These are phyloP conservation scores for Cerceris ruficornis DNA, from an alignment of 2,888 invertebrate genomes.

Conservation along the genomic window DNA sequence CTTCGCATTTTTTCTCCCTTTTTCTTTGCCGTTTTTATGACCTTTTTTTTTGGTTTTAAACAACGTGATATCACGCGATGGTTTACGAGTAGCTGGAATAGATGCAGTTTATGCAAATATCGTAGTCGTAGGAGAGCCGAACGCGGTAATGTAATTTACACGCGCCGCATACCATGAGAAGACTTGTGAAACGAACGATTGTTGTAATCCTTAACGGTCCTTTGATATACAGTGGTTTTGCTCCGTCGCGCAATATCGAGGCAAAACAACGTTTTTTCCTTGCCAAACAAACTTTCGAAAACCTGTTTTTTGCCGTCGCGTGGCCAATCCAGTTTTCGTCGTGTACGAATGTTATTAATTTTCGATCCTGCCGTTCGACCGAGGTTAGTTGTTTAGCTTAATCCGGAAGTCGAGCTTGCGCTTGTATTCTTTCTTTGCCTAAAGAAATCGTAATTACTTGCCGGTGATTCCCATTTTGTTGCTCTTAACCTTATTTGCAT, in stretches of 20 bases:
- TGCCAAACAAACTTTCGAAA: slow-evolving; percentile 26
- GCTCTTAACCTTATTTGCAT: no score
- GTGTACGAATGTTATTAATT: background rate
- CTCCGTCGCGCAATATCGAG: slow-evolving; percentile 24
- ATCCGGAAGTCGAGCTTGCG: no score
- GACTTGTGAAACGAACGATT: slow-evolving; percentile 27
- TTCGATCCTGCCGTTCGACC: background rate
- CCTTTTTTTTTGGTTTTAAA: no score
- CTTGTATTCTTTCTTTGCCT: no score
- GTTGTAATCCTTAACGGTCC: slow-evolving; percentile 15
- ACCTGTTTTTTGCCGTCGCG: slow-evolving; percentile 16
- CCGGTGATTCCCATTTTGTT: no score
- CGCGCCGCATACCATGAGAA: background rate
- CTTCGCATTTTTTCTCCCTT: background rate
- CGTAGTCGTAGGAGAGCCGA: background rate
- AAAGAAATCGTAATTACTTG: no score
- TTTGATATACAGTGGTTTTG: slow-evolving; percentile 31
- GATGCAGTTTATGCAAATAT: background rate
- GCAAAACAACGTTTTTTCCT: slow-evolving; percentile 28
- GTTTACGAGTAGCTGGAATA: background rate
- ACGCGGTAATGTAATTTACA: background rate
- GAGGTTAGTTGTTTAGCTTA: no score
- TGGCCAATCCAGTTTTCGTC: background rate
- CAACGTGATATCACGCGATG: background rate
- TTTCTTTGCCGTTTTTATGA: background rate